Conservation (phyloP, 2,797 vertebrate species). For the Typhlichthys eigenmanni region DNA sequence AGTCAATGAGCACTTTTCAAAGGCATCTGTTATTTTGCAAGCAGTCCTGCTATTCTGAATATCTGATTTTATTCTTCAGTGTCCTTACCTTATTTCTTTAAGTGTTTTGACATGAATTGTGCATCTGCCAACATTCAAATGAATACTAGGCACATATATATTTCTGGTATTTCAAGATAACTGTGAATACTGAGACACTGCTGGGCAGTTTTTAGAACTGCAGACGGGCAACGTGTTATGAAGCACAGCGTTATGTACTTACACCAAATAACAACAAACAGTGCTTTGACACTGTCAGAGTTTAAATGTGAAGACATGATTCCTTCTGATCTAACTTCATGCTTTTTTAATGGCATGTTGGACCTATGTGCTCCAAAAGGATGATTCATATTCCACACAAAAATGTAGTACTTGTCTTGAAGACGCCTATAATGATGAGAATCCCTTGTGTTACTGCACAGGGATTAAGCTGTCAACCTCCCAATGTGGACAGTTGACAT, state of each 20-base stretch:
- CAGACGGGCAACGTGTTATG: neutral
- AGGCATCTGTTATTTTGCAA: neutral
- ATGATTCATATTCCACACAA: neutral
- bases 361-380: neutral
- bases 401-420: neutral
- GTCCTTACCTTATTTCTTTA: neutral
- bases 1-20: too few relatives aligned
- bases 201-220: neutral
- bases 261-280: slow-evolving; percentile 3
- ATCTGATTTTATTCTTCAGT: neutral
- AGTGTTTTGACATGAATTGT: slow-evolving; percentile 1
- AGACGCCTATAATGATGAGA: neutral
- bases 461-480: neutral
- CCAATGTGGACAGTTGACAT: neutral
- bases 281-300: slow-evolving; percentile 1
- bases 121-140: neutral
- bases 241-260: slow-evolving; percentile 9
- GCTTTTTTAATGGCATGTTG: neutral
- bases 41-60: neutral
- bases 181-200: neutral
- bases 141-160: neutral
- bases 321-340: neutral
- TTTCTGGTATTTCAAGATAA: neutral
- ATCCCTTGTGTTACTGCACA: neutral
- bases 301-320: neutral